Evolutionary conservation across 2,888 invertebrate species (phyloP), one percentile per base, ranked within the genome.

Genomic region (Nomada hirtipes): DNA sequence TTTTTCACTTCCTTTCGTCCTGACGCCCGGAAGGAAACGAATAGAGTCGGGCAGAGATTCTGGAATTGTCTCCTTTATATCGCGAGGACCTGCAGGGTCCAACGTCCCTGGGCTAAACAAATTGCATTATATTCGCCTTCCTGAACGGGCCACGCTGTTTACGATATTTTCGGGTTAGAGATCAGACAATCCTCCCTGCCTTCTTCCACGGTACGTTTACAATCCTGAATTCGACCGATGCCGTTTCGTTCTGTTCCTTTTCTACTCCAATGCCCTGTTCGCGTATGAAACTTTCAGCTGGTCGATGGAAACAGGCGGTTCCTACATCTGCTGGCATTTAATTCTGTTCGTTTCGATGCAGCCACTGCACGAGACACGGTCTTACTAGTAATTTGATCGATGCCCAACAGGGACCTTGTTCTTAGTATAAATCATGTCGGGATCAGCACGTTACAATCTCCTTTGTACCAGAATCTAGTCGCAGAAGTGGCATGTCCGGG

Each of bases 1-100:
- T 29, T 36, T 13, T 20, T 13, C 18, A 2, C 2, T 2, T 0
- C 0, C 3, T 11, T 44, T 23, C 10, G 42, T 3, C 11, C 13
- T 2, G n/a, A 18, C 26, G 10, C 29, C 2, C 2, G 4, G 42
- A 0, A 68, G 44, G 42, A 42, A 10, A 18, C 2, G 42, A 4
- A 15, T 15, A 15, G 2, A 7, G 15, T 15, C 9, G 36, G 10
- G 42, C 20, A 18, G 23, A 44, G 13, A 18, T 57, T 42, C 23
- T 76, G 85, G 77, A 87, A 89, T 89, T 88, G 84, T 79, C 87
- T 88, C 87, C 86, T 90, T 88, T 86, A 82, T 88, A 89, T 87
- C 82, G 47, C 77, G 67, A 77, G 78, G 80, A 84, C 75, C 73
- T 70, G 73, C 47, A 78, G 72, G 80, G 84, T 82, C 76, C 79